Base-by-base conservation (phyloP, 2,797 vertebrate species). In the Bufotes viridis region DNA sequence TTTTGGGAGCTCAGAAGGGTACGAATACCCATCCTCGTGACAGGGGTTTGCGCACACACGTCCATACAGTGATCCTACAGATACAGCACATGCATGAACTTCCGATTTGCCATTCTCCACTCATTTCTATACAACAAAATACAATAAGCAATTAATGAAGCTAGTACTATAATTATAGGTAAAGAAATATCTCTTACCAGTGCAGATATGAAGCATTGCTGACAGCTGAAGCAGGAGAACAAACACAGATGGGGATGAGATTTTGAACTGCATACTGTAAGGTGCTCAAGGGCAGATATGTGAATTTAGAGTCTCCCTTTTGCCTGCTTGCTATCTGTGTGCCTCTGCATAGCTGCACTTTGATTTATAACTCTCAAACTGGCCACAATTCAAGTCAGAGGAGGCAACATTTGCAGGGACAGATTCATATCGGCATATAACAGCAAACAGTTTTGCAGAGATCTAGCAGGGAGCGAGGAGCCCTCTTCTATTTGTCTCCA, bases 101-200 rank as follows among this genome's bases (percentile, higher is more conserved):
- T n/a, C 20, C 3, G 22, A 17, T 42, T 11, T 34, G 9, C 26
- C 6, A 17, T 29, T 34, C 4, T 70, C 13, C 26, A 70, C 26
- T 17, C 34, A 70, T 70, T 70, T 13, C 11, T 26, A 24, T 24
- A 24, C 10, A 67, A 5, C 11, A 3, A 42, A 72, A 20, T 15
- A 42, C 8, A 74, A 51, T 20, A 20, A 18, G 49, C 18, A 74
- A 51, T 74, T 20, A 15, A 51, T n/a, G 2, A 51, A 51, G 29
- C 81, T 26, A 29, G 17, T n/a, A 83, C 8, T 42, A 7, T 42
- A 69, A 24, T 8, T 55, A 34, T 15, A 82, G 9, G 49, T 14
- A 57, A 55, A 10, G 1, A 55, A 69, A 57, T 17, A 15, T 26
- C n/a, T 26, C 90, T 90, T 87, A 92, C 91, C 90, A 4, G 22